A percentile compares a stretch with the other conserved stretches of the same genome.
These are phyloP conservation scores for Achatina immaculata DNA, from an alignment of 1,140 invertebrate species.

Conservation along the genomic window DNA sequence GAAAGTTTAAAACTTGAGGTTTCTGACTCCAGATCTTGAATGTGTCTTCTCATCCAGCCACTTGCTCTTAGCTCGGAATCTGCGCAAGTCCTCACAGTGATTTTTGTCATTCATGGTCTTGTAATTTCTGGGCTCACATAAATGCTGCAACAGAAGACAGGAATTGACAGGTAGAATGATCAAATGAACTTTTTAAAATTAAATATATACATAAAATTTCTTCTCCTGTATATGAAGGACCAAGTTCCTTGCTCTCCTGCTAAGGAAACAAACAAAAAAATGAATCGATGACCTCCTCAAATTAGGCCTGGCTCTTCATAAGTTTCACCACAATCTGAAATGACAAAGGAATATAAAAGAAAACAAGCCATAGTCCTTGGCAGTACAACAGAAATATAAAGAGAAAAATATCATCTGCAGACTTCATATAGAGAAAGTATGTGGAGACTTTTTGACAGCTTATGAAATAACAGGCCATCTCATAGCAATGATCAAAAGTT, in stretches of 20 bases:
- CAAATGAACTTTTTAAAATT: background rate
- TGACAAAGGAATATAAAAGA: too few relatives aligned
- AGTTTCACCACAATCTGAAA: too few relatives aligned
- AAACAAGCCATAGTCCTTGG: too few relatives aligned
- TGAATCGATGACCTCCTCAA: background rate
- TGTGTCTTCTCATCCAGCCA: slow-evolving; percentile 65
- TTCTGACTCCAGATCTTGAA: slow-evolving; percentile 52
- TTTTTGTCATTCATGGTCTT: slow-evolving; percentile 84
- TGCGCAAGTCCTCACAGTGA: slow-evolving; percentile 79
- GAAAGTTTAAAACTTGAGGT: slow-evolving; percentile 56
- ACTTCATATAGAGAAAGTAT: too few relatives aligned
- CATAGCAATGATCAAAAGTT: too few relatives aligned
- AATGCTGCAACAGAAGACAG: too few relatives aligned
- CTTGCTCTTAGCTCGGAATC: slow-evolving; percentile 84
- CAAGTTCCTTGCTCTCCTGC: too few relatives aligned
- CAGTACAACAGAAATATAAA: too few relatives aligned
- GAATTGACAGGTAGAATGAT: slow-evolving; percentile 2
- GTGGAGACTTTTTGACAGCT: too few relatives aligned
- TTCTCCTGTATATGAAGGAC: too few relatives aligned
- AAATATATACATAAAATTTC: slow-evolving; percentile 29
- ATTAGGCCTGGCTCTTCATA: background rate
- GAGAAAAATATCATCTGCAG: too few relatives aligned
- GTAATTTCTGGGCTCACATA: slow-evolving; percentile 85
- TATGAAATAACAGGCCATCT: too few relatives aligned
- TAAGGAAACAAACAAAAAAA: slow-evolving; percentile 33